phyloP scores from a whole-genome alignment of 1,140 invertebrate genomes.

The Ips typographus region DNA sequence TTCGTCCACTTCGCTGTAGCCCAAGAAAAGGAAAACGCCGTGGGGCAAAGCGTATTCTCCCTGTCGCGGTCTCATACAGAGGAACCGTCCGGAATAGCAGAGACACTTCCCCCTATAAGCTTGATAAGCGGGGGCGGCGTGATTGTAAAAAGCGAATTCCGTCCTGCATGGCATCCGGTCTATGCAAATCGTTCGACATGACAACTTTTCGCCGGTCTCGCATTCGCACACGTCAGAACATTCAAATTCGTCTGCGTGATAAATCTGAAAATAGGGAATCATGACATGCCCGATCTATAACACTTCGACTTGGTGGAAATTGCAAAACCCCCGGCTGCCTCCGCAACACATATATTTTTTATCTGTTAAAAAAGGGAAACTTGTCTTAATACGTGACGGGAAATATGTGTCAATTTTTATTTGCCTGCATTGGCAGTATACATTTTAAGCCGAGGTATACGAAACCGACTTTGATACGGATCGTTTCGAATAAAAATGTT shows the following conservation, averaged over 20 bases:
- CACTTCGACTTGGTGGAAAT: slow-evolving; percentile 8
- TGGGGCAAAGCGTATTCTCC: slow-evolving; percentile 75
- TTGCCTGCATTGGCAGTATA: no score
- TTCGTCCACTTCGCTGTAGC: slow-evolving; percentile 85
- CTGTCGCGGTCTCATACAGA: slow-evolving; percentile 84
- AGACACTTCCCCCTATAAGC: slow-evolving; percentile 84
- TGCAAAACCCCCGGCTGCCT: not conserved
- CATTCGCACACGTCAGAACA: slow-evolving; percentile 82
- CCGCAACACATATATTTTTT: slow-evolving; percentile 1
- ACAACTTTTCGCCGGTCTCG: slow-evolving; percentile 70
- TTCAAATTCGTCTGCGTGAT: slow-evolving; percentile 80
- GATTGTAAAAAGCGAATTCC: slow-evolving; percentile 83
- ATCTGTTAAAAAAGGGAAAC: slow-evolving; percentile 6
- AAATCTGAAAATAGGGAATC: slow-evolving; percentile 63
- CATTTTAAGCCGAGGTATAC: no score
- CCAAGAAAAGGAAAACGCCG: slow-evolving; percentile 83
- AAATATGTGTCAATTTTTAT: not conserved
- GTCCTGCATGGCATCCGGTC: slow-evolving; percentile 81
- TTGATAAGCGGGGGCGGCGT: slow-evolving; percentile 84
- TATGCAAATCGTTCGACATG: slow-evolving; percentile 84
- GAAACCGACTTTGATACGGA: no score
- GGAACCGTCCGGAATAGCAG: slow-evolving; percentile 86
- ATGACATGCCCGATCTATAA: slow-evolving; percentile 12
- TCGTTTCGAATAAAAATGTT: no score
- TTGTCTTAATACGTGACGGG: slow-evolving; percentile 13